phyloP scores from a whole-genome alignment of 1,140 invertebrate genomes.

The Dendrolimus punctatus region DNA sequence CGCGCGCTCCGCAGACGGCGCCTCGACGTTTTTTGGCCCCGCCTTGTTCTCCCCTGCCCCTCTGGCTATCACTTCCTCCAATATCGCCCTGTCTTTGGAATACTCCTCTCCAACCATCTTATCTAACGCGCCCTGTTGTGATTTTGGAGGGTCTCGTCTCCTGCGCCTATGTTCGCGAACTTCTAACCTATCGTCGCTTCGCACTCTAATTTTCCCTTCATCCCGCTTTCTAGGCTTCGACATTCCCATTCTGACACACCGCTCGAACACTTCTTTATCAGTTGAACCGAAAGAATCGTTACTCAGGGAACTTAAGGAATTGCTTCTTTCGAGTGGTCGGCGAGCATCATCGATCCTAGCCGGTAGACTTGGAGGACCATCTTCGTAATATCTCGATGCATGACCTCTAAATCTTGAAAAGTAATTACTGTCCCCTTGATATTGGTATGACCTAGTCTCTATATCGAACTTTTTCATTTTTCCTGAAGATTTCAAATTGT shows the following conservation, averaged over 20 bases:
- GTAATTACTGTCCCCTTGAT: too few relatives aligned
- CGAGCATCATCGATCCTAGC: constrained; percentile 28
- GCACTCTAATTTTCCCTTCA: constrained; percentile 18
- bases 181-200: constrained; percentile 10
- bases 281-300: constrained; percentile 80
- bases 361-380: constrained; percentile 35
- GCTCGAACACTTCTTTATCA: constrained; percentile 82
- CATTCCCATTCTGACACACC: constrained; percentile 74
- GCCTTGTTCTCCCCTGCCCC: constrained; percentile 32
- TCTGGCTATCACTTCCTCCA: constrained; percentile 46
- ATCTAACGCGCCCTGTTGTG: constrained; percentile 32
- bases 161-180: constrained; percentile 9
- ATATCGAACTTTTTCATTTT: too few relatives aligned
- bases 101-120: constrained; percentile 28
- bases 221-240: constrained; percentile 20
- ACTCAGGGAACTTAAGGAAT: constrained; percentile 75
- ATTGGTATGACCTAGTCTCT: too few relatives aligned
- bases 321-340: constrained; percentile 50
- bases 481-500: too few relatives aligned
- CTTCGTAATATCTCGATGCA: not conserved
- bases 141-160: constrained; percentile 10
- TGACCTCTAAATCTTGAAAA: too few relatives aligned
- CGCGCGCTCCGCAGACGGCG: constrained; percentile 62
- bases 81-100: constrained; percentile 22
- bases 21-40: constrained; percentile 63